These are phyloP conservation scores for Calidris pygmaea DNA, from an alignment of 2,113 vertebrate genomes.

Conservation along the genomic window DNA sequence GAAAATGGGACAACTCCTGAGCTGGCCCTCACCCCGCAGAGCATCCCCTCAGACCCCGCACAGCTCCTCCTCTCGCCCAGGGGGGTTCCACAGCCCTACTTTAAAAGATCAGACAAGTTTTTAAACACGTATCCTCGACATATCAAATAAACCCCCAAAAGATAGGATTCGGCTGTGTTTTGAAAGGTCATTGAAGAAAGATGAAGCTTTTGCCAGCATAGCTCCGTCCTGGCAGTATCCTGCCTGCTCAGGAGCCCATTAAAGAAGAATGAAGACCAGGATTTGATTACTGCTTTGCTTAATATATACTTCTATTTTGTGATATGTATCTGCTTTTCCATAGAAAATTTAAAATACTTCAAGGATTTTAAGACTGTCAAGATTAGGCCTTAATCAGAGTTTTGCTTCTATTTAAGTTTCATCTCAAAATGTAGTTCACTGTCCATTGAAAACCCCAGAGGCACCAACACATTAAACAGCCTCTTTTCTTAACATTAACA, in stretches of 20 bases:
- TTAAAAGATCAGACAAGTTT: background rate
- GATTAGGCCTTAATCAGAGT: background rate
- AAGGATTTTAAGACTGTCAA: background rate
- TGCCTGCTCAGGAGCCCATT: background rate
- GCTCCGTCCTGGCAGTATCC: background rate
- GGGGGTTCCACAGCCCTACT: background rate
- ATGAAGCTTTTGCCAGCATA: background rate
- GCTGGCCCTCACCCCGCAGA: background rate
- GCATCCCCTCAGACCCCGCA: no score
- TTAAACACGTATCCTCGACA: fast-evolving
- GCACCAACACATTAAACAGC: background rate
- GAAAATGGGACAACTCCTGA: background rate
- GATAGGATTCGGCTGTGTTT: fast-evolving
- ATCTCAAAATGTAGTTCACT: background rate
- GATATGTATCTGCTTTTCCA: background rate
- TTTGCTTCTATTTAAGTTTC: background rate
- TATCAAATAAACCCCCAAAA: background rate
- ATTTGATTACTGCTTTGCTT: background rate
- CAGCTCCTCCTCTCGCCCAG: no score
- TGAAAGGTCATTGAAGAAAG: background rate
- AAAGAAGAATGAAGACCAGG: background rate
- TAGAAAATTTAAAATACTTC: background rate
- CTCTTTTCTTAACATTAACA: background rate
- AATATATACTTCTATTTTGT: background rate
- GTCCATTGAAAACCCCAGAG: background rate